A percentile compares a stretch with the other conserved stretches of the same genome.
These are phyloP conservation scores for Oriolus oriolus DNA, from an alignment of 2,113 vertebrate genomes.

Conservation along the genomic window DNA sequence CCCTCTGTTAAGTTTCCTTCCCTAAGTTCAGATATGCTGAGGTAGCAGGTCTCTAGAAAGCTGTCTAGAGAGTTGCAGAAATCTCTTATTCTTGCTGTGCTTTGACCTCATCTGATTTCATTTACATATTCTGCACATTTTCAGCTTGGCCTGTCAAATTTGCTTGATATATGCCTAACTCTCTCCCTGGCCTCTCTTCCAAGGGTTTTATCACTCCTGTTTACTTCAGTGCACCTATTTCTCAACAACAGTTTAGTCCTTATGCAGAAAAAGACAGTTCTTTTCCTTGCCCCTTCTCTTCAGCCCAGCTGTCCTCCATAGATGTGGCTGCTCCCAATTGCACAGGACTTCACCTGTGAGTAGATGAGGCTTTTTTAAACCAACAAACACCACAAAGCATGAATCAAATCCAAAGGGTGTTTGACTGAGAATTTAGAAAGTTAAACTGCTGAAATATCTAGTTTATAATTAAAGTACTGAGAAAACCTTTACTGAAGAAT, in stretches of 20 bases:
- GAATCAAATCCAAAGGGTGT: neutral
- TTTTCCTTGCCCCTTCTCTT: neutral
- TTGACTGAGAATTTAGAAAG: constrained; percentile 26
- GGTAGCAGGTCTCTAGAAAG: neutral
- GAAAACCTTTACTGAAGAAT: constrained; percentile 45
- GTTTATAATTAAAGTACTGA: constrained; percentile 54
- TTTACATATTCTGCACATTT: constrained; percentile 23
- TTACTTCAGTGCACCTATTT: neutral
- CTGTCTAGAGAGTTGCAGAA: neutral
- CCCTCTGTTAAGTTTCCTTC: neutral
- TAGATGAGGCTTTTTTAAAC: neutral
- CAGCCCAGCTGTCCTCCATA: neutral
- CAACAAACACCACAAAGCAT: neutral
- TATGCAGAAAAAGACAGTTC: neutral
- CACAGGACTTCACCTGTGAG: accelerated
- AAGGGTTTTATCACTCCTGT: neutral
- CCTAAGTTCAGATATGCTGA: neutral
- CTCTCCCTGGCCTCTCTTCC: neutral
- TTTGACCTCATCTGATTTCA: neutral
- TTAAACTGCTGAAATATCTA: constrained; percentile 51
- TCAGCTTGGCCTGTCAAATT: neutral
- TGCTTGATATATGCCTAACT: neutral
- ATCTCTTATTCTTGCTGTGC: neutral
- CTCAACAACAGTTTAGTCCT: neutral
- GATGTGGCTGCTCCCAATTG: neutral